Percentiles rank a stretch among this genome's conserved stretches.
phyloP scores from a whole-genome alignment of 2,888 invertebrate genomes.

The Pinctada fucata region DNA sequence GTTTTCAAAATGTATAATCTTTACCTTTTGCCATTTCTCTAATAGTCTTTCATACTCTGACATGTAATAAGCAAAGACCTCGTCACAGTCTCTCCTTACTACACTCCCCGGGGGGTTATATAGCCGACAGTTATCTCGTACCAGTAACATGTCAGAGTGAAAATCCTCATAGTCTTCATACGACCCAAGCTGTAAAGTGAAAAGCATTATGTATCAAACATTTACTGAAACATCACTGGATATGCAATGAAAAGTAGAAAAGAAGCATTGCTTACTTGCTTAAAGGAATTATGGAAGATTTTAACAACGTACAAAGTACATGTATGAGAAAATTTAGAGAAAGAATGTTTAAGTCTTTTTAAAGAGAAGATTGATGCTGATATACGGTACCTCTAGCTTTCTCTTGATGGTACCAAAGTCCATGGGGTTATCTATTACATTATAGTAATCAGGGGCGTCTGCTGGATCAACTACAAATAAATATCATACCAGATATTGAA shows the following conservation, averaged over 20 bases:
- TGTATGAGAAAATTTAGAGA: too few species aligned
- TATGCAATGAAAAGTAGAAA: too few species aligned
- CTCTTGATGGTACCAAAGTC: slow-evolving; percentile 75
- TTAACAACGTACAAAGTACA: too few species aligned
- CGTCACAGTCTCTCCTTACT: slow-evolving; percentile 74
- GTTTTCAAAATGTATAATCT: background rate
- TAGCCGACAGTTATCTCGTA: slow-evolving; percentile 73
- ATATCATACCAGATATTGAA: background rate
- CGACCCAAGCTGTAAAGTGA: slow-evolving; percentile 57
- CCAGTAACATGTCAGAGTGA: slow-evolving; percentile 74
- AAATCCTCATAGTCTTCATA: slow-evolving; percentile 74
- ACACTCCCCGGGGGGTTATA: slow-evolving; percentile 75
- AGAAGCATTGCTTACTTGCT: too few species aligned
- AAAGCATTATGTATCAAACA: background rate
- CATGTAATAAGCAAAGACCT: slow-evolving; percentile 74
- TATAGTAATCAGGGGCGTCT: slow-evolving; percentile 76
- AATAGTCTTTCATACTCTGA: slow-evolving; percentile 71
- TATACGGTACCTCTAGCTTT: slow-evolving; percentile 71
- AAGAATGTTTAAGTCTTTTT: too few species aligned
- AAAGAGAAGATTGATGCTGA: too few species aligned
- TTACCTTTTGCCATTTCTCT: slow-evolving; percentile 69
- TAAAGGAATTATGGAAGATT: too few species aligned
- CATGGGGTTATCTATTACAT: slow-evolving; percentile 75
- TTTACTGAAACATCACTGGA: background rate
- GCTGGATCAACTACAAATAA: slow-evolving; percentile 70